Evolutionary conservation across 2,797 vertebrate genomes (phyloP).

Genomic region (Lepus townsendii): DNA sequence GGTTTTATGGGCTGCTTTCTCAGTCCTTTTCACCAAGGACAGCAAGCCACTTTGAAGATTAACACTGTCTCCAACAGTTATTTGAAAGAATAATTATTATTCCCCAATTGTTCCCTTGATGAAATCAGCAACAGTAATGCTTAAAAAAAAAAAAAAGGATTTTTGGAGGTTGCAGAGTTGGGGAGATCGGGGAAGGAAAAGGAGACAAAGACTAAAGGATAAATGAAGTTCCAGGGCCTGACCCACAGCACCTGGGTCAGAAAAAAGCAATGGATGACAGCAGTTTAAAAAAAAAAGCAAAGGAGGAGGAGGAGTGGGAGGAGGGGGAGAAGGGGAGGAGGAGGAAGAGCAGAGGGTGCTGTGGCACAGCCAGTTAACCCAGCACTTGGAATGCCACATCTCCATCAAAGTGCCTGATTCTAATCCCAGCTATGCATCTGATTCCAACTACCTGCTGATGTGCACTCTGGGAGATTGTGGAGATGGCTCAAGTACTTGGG

Average conservation of each 20-base stretch:
- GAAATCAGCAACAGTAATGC: neutral
- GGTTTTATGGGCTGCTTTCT: neutral
- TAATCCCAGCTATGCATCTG: too few species aligned
- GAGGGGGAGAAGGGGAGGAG: neutral
- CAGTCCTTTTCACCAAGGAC: neutral
- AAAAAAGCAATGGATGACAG: neutral
- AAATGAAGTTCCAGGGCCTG: neutral
- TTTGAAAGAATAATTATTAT: neutral
- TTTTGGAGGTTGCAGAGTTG: neutral
- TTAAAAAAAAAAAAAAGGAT: constrained; percentile 9
- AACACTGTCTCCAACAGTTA: neutral
- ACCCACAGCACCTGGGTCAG: neutral
- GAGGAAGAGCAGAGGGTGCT: too few species aligned
- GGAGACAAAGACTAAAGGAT: neutral
- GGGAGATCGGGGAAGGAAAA: neutral
- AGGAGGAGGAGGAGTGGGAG: neutral
- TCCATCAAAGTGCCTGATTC: too few species aligned
- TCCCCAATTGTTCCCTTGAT: neutral
- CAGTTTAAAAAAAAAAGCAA: too few species aligned
- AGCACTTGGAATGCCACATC: too few species aligned
- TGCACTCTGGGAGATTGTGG: too few species aligned
- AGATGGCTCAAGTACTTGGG: too few species aligned
- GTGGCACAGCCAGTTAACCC: too few species aligned
- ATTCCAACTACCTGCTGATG: too few species aligned
- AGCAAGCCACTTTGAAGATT: neutral